Evolutionary conservation across 2,797 vertebrate genomes (phyloP).

Genomic region (Borostomias antarcticus): DNA sequence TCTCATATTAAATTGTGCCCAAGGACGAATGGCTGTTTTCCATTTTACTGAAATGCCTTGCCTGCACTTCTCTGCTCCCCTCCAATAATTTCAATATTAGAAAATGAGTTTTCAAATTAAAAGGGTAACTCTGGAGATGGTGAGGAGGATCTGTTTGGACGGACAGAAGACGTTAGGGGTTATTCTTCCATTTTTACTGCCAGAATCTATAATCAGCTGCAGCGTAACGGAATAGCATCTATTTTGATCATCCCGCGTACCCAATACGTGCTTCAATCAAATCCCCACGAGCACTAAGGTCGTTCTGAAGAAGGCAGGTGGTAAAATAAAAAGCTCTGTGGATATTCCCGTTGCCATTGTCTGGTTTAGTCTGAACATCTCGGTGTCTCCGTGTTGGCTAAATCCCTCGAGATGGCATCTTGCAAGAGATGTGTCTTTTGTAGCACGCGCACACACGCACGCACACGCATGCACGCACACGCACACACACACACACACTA

Average conservation of each 20-base stretch:
- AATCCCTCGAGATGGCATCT: too few relatives aligned
- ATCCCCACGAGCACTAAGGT: background rate
- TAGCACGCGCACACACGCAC: too few relatives aligned
- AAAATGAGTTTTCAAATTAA: background rate
- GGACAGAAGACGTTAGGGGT: background rate
- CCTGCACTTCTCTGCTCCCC: background rate
- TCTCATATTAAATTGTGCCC: conserved; percentile 51
- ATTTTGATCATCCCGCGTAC: background rate
- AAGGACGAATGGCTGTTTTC: conserved; percentile 50
- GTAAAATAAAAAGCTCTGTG: too few relatives aligned
- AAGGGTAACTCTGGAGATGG: background rate
- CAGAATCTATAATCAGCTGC: background rate
- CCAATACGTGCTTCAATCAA: background rate
- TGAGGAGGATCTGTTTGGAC: background rate
- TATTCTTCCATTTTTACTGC: background rate
- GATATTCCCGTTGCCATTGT: too few relatives aligned
- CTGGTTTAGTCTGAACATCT: too few relatives aligned
- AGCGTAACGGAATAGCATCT: background rate
- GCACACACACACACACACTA: too few relatives aligned
- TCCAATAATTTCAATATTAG: background rate
- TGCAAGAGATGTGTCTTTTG: too few relatives aligned
- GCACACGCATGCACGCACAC: too few relatives aligned
- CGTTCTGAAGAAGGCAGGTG: background rate
- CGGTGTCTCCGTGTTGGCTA: too few relatives aligned
- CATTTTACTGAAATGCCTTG: conserved; percentile 41